Evolutionary conservation across 2,888 invertebrate genomes (phyloP), one percentile per base, ranked within the genome.

Genomic region (Hemicrepidius hirtus): DNA sequence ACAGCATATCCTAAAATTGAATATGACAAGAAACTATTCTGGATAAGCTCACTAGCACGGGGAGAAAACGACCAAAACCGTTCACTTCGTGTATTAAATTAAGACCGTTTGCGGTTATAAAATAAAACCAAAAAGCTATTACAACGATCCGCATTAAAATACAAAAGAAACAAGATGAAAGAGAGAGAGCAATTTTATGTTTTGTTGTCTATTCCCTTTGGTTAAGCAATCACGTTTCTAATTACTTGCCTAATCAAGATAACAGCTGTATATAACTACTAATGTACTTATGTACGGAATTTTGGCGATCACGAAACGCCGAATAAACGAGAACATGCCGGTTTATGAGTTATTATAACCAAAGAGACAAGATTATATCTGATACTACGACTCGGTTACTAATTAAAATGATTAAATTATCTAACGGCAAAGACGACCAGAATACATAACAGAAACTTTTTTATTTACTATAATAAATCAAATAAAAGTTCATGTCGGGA

Each of bases 151-250:
- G 40, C 44, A 16, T 44, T 18, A 4, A 44, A 7, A 44, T 16
- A 44, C 44, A 44, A 44, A 44, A 50, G 24, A 4, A 24, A 50
- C 13, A 44, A 24, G 13, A 50, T 13, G 2, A 24, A 50, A 50
- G 24, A 12, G 1, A 2, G 44, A 44, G 44, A 18, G 18, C 16
- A 16, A 7, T 44, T 44, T 18, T 18, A 18, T 44, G 44, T 44
- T 44, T 44, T 44, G 44, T 28, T 35, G 55, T 16, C 13, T 35
- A n/a, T 55, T 20, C 28, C 37, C 20, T 57, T 37, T 37, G 20
- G 37, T 37, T 44, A 60, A 60, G 16, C 60, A 24, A 60, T 60
- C 60, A 60, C 60, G 60, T 44, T 60, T 44, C 60, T 60, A 60
- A 60, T 60, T 60, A 57, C 41, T 60, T 60, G 24, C 32, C 7